phyloP scores from a whole-genome alignment of 2,113 vertebrate genomes.

The Pimephales promelas region DNA sequence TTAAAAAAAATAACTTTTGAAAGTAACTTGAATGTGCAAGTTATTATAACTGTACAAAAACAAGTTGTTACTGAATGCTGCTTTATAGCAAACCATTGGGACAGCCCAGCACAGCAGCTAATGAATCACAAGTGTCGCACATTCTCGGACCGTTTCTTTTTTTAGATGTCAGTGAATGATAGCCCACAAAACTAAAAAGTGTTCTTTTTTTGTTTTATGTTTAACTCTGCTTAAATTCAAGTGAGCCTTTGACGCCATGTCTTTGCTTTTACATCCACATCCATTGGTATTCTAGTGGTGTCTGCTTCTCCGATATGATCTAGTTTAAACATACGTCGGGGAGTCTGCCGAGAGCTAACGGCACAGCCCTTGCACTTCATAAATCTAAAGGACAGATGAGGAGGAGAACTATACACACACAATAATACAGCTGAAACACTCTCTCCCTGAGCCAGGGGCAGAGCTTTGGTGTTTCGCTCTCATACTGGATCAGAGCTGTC shows the following conservation, averaged over 20 bases:
- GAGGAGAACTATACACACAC: slow-evolving; percentile 21
- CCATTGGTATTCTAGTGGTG: slow-evolving; percentile 19
- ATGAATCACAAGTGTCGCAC: too few relatives aligned
- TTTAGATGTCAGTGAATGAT: neutral
- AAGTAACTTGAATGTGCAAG: too few relatives aligned
- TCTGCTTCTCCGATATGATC: slow-evolving; percentile 48
- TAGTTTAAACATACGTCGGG: slow-evolving; percentile 32
- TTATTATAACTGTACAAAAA: too few relatives aligned
- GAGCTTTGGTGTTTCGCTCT: slow-evolving; percentile 9
- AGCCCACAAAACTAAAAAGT: neutral
- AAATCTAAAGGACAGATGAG: slow-evolving; percentile 59
- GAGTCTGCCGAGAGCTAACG: slow-evolving; percentile 18
- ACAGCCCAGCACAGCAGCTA: too few relatives aligned
- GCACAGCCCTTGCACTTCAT: slow-evolving; percentile 37
- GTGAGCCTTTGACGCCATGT: neutral
- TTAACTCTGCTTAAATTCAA: neutral
- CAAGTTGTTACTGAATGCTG: too few relatives aligned
- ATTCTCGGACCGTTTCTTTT: too few relatives aligned
- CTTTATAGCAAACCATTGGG: too few relatives aligned
- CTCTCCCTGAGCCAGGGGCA: neutral
- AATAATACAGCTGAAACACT: slow-evolving; percentile 17
- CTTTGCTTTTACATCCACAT: slow-evolving; percentile 8
- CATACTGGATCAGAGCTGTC: slow-evolving; percentile 1
- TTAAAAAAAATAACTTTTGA: too few relatives aligned
- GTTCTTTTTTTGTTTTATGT: too few relatives aligned